Conservation (phyloP, 1,140 invertebrate genomes). For the Melanaphis sacchari region DNA sequence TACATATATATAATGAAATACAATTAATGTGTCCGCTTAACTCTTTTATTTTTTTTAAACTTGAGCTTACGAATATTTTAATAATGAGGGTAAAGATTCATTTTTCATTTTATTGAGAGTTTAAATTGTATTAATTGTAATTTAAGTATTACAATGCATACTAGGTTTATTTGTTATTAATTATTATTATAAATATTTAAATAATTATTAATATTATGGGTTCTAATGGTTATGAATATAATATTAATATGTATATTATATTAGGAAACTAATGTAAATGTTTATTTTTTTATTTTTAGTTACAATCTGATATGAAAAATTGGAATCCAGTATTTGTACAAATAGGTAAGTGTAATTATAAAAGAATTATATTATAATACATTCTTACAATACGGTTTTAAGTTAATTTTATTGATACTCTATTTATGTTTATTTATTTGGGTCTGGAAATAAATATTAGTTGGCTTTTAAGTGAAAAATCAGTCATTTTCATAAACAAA, state of each 20-base stretch:
- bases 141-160: background rate
- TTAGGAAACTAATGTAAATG: background rate
- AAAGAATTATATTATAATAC: background rate
- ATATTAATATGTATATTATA: background rate
- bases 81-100: background rate
- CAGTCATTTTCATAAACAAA: background rate
- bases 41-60: background rate
- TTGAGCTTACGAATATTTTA: background rate
- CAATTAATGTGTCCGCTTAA: background rate
- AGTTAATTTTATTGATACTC: background rate
- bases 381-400: background rate
- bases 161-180: background rate
- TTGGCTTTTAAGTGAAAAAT: background rate
- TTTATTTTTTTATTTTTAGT: background rate
- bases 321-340: conserved; percentile 34
- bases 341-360: conserved; percentile 48
- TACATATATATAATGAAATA: background rate
- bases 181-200: background rate
- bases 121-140: background rate
- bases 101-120: background rate
- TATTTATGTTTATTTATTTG: background rate
- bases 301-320: conserved; percentile 1
- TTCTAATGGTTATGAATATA: background rate
- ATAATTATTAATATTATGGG: background rate
- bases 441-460: background rate